Evolutionary conservation across 2,888 invertebrate species (phyloP), one percentile per base, ranked within the genome.

Genomic region (Harpalus rufipes): DNA sequence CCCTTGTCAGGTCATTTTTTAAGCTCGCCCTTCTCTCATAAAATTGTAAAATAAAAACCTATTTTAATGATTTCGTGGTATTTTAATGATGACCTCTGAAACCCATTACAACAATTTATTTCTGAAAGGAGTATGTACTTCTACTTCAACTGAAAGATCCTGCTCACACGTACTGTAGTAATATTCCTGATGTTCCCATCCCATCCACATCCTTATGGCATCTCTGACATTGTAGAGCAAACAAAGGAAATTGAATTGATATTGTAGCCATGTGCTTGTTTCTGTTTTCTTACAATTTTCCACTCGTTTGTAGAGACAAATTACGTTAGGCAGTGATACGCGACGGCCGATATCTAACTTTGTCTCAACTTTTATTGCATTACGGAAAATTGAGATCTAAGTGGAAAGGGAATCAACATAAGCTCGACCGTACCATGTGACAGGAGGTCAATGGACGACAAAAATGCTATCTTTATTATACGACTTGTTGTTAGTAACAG

Each of bases 261-360:
- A 86, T 86, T 81, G 86, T 44, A 84, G 78, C 61, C 72, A 56
- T 78, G 83, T 86, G 86, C 86, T 86, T 86, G 86, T 87, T 87
- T 87, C 87, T 88, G 88, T 88, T 88, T 88, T 88, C 88, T 87
- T 88, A 87, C 88, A 87, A 88, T 88, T 88, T 88, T 88, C 88
- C 87, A 87, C 87, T 88, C 88, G 87, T 88, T 87, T 88, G 87
- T 88, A 86, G 86, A 85, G 86, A 86, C 86, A 88, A 88, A 87
- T 88, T 87, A 87, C 86, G 87, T 88, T 88, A 87, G 85, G 86
- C 85, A 86, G 85, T 86, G 87, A 87, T 87, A 87, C 65, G 21
- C 44, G 18, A 39, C 58, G 16, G n/a, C 82, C 82, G 82, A 84
- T 84, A 76, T 84, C 61, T 84, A 78, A 83, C 61, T 83, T 61